Conservation (phyloP, 2,113 vertebrate species). For the Anhinga rufa region DNA sequence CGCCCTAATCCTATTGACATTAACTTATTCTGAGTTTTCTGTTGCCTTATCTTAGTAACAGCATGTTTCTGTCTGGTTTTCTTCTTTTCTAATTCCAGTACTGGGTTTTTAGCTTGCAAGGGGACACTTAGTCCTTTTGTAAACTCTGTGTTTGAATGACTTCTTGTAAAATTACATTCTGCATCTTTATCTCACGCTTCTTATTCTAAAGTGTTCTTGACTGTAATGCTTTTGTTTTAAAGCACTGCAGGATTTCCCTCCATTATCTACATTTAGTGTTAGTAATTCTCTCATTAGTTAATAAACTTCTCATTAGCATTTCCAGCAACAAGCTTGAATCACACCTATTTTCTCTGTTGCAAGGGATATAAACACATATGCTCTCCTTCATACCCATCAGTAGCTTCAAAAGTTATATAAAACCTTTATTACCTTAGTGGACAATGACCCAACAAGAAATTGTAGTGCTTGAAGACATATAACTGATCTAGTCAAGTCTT, state of each 20-base stretch:
- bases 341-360: background rate
- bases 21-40: conserved; percentile 18
- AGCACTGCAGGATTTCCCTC: background rate
- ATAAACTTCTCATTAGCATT: background rate
- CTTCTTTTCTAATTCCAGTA: conserved; percentile 19
- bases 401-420: background rate
- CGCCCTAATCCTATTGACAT: background rate
- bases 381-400: background rate
- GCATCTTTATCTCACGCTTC: background rate
- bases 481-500: background rate
- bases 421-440: background rate
- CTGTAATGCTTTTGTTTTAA: background rate
- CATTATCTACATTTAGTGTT: background rate
- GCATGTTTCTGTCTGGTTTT: background rate
- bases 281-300: background rate
- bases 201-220: background rate
- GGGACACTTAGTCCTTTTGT: background rate
- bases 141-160: background rate
- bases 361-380: background rate
- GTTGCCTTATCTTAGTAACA: conserved; percentile 32
- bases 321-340: background rate
- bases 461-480: background rate
- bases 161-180: background rate
- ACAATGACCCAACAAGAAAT: background rate
- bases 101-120: background rate